phyloP scores from a whole-genome alignment of 2,888 invertebrate genomes.

The Sisyra terminalis region DNA sequence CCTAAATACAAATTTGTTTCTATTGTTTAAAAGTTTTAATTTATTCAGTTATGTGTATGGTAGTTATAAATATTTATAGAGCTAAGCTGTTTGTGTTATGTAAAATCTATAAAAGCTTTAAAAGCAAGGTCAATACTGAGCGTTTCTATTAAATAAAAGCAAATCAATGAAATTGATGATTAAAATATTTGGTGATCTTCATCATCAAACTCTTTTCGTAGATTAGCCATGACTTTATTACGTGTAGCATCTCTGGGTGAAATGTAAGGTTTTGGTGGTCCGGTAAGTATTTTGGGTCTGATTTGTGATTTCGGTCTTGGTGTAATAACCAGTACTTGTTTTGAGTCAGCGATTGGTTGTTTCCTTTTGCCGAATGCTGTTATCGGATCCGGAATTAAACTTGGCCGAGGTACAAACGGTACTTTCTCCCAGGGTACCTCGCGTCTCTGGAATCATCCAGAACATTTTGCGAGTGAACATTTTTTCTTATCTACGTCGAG shows the following conservation, averaged over 20 bases:
- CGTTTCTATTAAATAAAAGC: conserved; percentile 2
- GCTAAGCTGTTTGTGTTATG: no score
- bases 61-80: not conserved
- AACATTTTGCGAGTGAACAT: conserved; percentile 7
- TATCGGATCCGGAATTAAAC: conserved; percentile 68
- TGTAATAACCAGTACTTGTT: conserved; percentile 19
- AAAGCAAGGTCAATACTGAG: conserved; percentile 6
- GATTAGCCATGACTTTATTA: conserved; percentile 39
- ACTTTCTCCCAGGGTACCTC: conserved; percentile 78
- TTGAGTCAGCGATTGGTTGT: conserved; percentile 21
- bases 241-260: conserved; percentile 49
- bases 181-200: conserved; percentile 1
- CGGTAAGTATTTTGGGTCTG: conserved; percentile 35
- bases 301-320: not conserved
- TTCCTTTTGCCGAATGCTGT: conserved; percentile 64
- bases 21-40: not conserved
- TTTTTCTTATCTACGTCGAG: not conserved
- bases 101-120: not conserved
- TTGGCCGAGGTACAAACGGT: conserved; percentile 72
- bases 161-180: conserved; percentile 1
- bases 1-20: not conserved
- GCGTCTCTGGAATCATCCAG: conserved; percentile 46
- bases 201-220: conserved; percentile 35
- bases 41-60: not conserved
- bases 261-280: conserved; percentile 48